Percentiles rank a stretch among this genome's conserved stretches.
Conservation (phyloP, 2,888 invertebrate genomes). For the Elegia similella region DNA sequence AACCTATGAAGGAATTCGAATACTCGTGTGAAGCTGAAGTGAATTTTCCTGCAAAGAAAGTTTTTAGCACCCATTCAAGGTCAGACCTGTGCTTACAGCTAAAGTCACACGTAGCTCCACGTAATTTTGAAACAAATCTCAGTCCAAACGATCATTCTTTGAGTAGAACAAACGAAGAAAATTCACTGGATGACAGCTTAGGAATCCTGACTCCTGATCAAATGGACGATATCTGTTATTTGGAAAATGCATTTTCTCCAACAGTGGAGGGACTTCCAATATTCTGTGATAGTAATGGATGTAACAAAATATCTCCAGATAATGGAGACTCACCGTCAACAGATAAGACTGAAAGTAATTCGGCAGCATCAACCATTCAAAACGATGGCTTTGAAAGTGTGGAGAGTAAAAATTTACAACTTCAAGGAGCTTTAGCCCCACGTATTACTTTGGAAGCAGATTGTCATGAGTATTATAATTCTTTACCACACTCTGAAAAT, state of each 20-base stretch:
- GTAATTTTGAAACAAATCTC: constrained; percentile 61
- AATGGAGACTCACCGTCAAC: constrained; percentile 80
- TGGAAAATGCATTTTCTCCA: constrained; percentile 84
- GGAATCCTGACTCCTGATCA: constrained; percentile 94
- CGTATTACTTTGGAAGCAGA: constrained; percentile 53
- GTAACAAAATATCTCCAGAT: constrained; percentile 66
- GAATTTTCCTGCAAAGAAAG: constrained; percentile 53
- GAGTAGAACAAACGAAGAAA: constrained; percentile 84
- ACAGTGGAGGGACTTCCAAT: constrained; percentile 84
- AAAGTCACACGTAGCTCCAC: constrained; percentile 60
- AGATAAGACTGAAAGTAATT: constrained; percentile 79
- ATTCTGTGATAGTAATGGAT: constrained; percentile 68
- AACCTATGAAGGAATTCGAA: constrained; percentile 73
- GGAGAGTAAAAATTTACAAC: constrained; percentile 37
- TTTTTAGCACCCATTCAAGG: constrained; percentile 67
- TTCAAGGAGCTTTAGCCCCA: constrained; percentile 45
- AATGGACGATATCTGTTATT: constrained; percentile 87
- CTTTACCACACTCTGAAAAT: constrained; percentile 32
- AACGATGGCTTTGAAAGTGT: constrained; percentile 66
- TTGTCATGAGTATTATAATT: constrained; percentile 44
- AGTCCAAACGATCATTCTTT: constrained; percentile 75
- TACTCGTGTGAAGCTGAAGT: constrained; percentile 73
- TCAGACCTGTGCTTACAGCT: constrained; percentile 72
- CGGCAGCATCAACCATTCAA: constrained; percentile 76
- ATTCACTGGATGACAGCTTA: constrained; percentile 92